Conservation (phyloP, 2,888 invertebrate species). For the Pantelozetes paolii region DNA sequence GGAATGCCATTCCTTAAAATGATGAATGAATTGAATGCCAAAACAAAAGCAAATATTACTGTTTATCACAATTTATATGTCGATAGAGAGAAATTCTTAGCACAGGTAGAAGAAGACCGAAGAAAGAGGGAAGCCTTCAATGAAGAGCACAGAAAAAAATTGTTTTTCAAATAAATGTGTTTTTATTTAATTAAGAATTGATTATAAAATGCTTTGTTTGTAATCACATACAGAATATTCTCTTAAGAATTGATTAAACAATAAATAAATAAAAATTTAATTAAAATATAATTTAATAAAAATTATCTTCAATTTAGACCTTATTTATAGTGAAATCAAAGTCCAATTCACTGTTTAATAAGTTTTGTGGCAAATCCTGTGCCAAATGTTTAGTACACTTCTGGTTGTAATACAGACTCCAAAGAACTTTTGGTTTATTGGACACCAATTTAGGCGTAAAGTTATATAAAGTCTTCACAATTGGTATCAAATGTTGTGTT, state of each 20-base stretch:
- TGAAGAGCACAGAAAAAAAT: too few species aligned
- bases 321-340: constrained; percentile 76
- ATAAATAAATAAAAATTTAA: too few species aligned
- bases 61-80: constrained; percentile 93
- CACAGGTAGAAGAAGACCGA: too few species aligned
- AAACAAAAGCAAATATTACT: constrained; percentile 78
- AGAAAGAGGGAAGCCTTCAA: too few species aligned
- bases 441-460: constrained; percentile 44
- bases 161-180: too few species aligned
- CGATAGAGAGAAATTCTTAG: constrained; percentile 56
- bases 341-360: constrained; percentile 66
- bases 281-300: too few species aligned
- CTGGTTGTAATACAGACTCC: constrained; percentile 73
- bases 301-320: constrained; percentile 54
- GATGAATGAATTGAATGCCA: constrained; percentile 84
- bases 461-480: constrained; percentile 61
- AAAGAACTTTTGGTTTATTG: constrained; percentile 64
- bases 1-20: constrained; percentile 89
- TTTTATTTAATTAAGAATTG: too few species aligned
- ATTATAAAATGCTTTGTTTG: too few species aligned
- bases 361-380: constrained; percentile 46
- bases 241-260: too few species aligned
- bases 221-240: too few species aligned
- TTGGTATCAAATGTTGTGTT: constrained; percentile 66
- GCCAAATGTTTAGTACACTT: constrained; percentile 50